These are phyloP conservation scores for Carduelis carduelis DNA, from an alignment of 2,797 vertebrate genomes.

Conservation along the genomic window DNA sequence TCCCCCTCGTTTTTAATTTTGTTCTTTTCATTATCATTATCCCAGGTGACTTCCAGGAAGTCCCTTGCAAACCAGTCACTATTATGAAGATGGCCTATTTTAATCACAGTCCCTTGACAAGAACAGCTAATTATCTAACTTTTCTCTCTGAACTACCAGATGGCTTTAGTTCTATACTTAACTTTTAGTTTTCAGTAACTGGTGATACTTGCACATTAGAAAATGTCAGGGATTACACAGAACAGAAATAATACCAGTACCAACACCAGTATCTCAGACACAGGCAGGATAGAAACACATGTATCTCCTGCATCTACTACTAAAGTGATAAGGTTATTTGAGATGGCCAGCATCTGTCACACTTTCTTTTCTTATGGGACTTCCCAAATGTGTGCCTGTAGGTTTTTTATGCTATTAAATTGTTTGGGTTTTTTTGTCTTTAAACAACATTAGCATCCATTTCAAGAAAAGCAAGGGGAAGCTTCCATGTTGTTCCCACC, in stretches of 20 bases:
- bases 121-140: conserved; percentile 61
- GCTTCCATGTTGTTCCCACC: background rate
- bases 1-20: conserved; percentile 38
- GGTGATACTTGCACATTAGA: background rate
- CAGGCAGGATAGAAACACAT: background rate
- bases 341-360: background rate
- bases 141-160: conserved; percentile 36
- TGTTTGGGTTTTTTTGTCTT: background rate
- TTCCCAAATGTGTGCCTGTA: background rate
- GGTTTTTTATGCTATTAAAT: background rate
- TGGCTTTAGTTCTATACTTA: conserved; percentile 38
- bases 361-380: background rate
- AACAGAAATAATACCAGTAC: background rate
- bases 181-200: background rate
- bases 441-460: background rate
- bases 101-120: conserved; percentile 60
- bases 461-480: background rate
- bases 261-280: background rate
- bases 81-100: conserved; percentile 56
- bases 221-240: background rate
- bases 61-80: conserved; percentile 42
- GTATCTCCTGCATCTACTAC: background rate
- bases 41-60: conserved; percentile 45
- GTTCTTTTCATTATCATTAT: conserved; percentile 51
- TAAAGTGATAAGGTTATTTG: background rate